Conservation (phyloP, 2,797 vertebrate species). For the Schizopygopsis malacanthus region DNA sequence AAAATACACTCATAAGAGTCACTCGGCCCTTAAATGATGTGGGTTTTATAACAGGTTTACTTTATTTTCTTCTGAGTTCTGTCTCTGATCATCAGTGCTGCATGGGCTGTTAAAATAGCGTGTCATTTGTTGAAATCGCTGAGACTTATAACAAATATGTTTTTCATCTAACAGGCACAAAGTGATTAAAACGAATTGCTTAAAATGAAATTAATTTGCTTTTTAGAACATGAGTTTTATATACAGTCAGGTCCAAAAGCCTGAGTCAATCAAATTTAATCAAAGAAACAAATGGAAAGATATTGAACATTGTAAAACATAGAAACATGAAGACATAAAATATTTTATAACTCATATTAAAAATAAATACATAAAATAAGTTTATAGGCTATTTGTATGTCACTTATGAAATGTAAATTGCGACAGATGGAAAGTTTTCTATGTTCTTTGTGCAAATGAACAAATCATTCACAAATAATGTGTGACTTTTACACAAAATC, state of each 20-base stretch:
- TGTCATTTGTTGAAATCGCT: constrained; percentile 41
- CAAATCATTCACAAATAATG: neutral
- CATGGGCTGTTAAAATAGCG: neutral
- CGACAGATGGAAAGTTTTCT: neutral
- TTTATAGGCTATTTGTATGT: neutral
- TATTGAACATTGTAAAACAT: neutral
- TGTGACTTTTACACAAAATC: neutral
- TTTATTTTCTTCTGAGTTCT: neutral
- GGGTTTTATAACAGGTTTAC: neutral
- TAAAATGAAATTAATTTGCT: neutral
- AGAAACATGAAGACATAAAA: neutral
- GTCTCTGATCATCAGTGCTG: neutral
- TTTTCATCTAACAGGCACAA: constrained; percentile 70
- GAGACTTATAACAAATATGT: constrained; percentile 64
- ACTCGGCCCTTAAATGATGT: neutral
- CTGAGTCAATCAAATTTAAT: neutral
- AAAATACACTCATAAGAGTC: neutral
- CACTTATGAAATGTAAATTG: neutral
- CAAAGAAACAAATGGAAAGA: neutral
- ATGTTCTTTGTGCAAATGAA: too few species aligned
- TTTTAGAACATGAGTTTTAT: neutral
- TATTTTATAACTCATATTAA: neutral
- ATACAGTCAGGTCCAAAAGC: neutral
- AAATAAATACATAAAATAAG: neutral
- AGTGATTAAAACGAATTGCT: neutral